Evolutionary conservation across 1,140 invertebrate genomes (phyloP).

Genomic region (Hypothenemus hampei): DNA sequence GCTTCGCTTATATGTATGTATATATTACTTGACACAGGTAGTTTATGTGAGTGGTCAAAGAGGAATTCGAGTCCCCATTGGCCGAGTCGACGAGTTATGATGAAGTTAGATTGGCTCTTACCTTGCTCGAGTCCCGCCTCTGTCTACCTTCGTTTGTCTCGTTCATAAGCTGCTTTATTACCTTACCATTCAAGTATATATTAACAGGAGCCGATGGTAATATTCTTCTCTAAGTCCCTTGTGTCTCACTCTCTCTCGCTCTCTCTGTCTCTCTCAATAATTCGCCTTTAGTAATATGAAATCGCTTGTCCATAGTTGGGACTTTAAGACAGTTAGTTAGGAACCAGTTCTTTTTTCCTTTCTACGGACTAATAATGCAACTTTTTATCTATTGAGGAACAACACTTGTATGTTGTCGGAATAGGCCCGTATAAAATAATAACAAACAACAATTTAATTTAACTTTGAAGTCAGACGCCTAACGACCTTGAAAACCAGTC

Average conservation of each 20-base stretch:
- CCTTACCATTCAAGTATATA: conserved; percentile 31
- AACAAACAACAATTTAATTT: conserved; percentile 26
- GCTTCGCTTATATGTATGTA: conserved; percentile 31
- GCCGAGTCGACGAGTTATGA: conserved; percentile 42
- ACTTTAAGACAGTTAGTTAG: too few species aligned
- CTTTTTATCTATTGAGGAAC: too few species aligned
- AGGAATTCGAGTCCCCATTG: conserved; percentile 41
- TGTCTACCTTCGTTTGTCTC: conserved; percentile 35
- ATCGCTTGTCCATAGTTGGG: too few species aligned
- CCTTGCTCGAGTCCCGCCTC: conserved; percentile 40
- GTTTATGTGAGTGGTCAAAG: conserved; percentile 45
- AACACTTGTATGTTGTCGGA: too few species aligned
- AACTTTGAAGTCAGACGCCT: conserved; percentile 22
- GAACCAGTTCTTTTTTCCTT: too few species aligned
- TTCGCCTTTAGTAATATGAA: too few species aligned
- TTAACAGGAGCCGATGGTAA: conserved; percentile 23
- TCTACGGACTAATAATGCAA: too few species aligned
- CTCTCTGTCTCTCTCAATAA: too few species aligned
- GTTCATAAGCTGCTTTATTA: conserved; percentile 44
- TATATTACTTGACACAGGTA: conserved; percentile 38
- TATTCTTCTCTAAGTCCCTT: conserved; percentile 11
- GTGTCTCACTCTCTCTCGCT: too few species aligned
- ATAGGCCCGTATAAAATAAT: too few species aligned
- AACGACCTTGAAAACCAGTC: conserved; percentile 29
- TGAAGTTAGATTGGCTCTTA: conserved; percentile 43